Conservation (phyloP, 2,888 invertebrate genomes). For the Salpingus planirostris region DNA sequence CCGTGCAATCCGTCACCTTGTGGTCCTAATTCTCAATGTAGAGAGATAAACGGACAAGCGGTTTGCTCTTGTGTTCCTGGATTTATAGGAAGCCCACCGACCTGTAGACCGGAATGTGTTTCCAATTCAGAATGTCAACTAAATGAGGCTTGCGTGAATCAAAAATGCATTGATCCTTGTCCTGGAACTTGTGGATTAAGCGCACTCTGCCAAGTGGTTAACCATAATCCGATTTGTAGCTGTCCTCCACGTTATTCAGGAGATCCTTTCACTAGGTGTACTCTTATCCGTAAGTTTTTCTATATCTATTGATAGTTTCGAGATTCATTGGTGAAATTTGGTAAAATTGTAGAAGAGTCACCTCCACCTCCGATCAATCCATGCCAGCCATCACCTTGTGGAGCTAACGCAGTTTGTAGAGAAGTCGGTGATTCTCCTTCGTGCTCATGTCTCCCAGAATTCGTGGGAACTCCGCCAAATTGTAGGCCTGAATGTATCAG, state of each 20-base stretch:
- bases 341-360: no score
- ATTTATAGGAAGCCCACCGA: conserved; percentile 62
- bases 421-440: conserved; percentile 55
- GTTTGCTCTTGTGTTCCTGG: conserved; percentile 57
- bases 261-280: conserved; percentile 39
- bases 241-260: conserved; percentile 52
- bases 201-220: conserved; percentile 56
- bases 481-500: conserved; percentile 66
- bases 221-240: conserved; percentile 56
- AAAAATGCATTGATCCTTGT: conserved; percentile 64
- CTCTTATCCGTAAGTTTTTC: conserved; percentile 17
- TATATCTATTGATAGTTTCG: no score
- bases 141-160: conserved; percentile 57
- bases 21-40: conserved; percentile 61
- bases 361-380: conserved; percentile 47
- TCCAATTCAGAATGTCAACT: conserved; percentile 57
- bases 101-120: conserved; percentile 61
- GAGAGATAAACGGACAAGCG: conserved; percentile 54
- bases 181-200: conserved; percentile 61
- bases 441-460: conserved; percentile 63
- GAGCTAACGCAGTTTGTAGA: conserved; percentile 58
- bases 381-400: conserved; percentile 66
- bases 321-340: no score
- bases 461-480: conserved; percentile 62
- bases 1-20: conserved; percentile 58